Evolutionary conservation across 2,113 vertebrate genomes (phyloP).

Genomic region (Hystrix brachyura): DNA sequence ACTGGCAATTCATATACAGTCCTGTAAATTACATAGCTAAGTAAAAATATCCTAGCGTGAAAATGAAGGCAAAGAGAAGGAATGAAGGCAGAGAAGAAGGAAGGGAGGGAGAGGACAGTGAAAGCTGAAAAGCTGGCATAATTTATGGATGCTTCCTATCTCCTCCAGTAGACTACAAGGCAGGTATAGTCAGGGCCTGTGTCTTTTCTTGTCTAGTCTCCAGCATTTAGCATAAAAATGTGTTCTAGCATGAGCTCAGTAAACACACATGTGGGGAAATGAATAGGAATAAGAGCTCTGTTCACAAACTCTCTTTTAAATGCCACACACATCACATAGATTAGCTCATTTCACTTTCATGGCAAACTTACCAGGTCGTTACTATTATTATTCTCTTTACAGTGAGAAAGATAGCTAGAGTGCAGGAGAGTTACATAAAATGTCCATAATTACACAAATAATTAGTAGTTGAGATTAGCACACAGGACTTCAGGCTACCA

Average conservation of each 20-base stretch:
- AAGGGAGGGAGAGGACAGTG: background rate
- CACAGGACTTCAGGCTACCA: background rate
- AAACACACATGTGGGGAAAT: background rate
- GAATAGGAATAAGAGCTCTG: background rate
- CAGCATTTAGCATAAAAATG: background rate
- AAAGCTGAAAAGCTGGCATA: background rate
- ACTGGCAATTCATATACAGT: background rate
- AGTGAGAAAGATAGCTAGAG: background rate
- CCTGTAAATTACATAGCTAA: background rate
- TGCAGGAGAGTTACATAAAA: background rate
- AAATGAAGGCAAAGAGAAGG: background rate
- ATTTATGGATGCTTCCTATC: background rate
- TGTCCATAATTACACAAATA: background rate
- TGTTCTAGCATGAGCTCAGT: background rate
- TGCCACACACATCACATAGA: background rate
- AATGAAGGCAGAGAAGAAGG: background rate
- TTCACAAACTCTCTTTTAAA: background rate
- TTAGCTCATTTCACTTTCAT: background rate
- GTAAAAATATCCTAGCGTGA: background rate
- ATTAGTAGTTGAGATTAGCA: background rate
- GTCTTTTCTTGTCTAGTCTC: background rate
- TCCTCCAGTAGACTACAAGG: background rate
- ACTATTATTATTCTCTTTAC: background rate
- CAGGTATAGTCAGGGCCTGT: rapidly evolving
- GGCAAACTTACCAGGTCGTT: background rate